Evolutionary conservation across 1,140 invertebrate genomes (phyloP).

Genomic region (Ephestia elutella): DNA sequence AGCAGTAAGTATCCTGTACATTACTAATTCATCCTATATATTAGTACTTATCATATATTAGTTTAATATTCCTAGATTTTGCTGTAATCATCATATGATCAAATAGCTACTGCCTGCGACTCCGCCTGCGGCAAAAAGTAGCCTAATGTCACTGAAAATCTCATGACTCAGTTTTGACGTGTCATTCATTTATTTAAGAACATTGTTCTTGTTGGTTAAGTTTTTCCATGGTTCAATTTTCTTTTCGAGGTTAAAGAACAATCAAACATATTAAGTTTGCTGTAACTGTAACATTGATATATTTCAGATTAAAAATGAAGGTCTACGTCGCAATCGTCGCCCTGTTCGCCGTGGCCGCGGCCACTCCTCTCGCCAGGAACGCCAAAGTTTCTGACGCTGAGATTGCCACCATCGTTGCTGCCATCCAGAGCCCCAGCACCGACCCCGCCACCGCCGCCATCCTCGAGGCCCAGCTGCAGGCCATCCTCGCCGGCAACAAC

Average conservation of each 20-base stretch:
- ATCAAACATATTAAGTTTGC: background rate
- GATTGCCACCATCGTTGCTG: slow-evolving; percentile 37
- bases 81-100: no score
- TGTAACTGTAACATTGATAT: background rate
- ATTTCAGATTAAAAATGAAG: slow-evolving; percentile 39
- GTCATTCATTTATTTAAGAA: no score
- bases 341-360: slow-evolving; percentile 38
- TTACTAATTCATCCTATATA: background rate
- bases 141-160: no score
- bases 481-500: slow-evolving; percentile 22
- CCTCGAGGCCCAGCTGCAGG: slow-evolving; percentile 26
- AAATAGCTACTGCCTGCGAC: no score
- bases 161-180: no score
- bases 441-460: slow-evolving; percentile 47
- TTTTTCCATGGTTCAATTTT: no score
- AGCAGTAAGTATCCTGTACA: background rate
- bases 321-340: slow-evolving; percentile 40
- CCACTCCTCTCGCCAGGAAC: slow-evolving; percentile 22
- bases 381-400: slow-evolving; percentile 16
- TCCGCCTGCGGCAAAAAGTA: no score
- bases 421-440: slow-evolving; percentile 51
- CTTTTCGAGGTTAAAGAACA: no score
- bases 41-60: no score
- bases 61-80: no score
- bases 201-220: no score